A percentile compares a stretch with the other conserved stretches of the same genome.
Conservation (phyloP, 2,888 invertebrate species). For the Synergus japonicus region DNA sequence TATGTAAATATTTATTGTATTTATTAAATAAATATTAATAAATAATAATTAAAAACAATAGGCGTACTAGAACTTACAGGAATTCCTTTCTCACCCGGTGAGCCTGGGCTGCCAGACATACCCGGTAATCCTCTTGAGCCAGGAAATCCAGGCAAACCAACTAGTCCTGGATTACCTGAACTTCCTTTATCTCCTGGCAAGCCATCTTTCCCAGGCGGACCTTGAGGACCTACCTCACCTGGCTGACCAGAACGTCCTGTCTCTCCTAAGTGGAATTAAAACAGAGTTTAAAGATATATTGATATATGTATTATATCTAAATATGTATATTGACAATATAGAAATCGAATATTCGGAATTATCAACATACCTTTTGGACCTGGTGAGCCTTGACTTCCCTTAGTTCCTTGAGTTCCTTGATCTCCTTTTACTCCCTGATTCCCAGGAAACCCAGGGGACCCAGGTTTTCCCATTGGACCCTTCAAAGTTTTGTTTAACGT, state of each 20-base stretch:
- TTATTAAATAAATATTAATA: too few species aligned
- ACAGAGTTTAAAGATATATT: neutral
- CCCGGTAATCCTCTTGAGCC: conserved; percentile 90
- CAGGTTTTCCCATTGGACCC: conserved; percentile 90
- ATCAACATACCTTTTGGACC: conserved; percentile 83
- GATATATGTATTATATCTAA: too few species aligned
- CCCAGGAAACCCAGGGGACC: conserved; percentile 92
- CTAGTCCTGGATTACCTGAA: conserved; percentile 84
- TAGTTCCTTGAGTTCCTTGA: conserved; percentile 85
- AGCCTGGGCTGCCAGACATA: conserved; percentile 85
- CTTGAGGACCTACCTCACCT: conserved; percentile 87
- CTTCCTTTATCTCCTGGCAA: conserved; percentile 89
- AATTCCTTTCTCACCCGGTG: conserved; percentile 87
- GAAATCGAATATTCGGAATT: neutral
- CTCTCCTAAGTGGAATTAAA: conserved; percentile 79
- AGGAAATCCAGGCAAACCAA: conserved; percentile 90
- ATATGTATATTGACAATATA: neutral
- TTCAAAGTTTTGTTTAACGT: conserved; percentile 67
- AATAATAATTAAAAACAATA: too few species aligned
- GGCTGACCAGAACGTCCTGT: conserved; percentile 87
- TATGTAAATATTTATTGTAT: too few species aligned
- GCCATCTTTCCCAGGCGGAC: conserved; percentile 89
- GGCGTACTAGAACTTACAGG: conserved; percentile 78
- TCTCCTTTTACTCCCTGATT: conserved; percentile 90
- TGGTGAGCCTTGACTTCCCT: conserved; percentile 90